A percentile compares a stretch with the other conserved stretches of the same genome.
phyloP scores from a whole-genome alignment of 2,888 invertebrate genomes.

The Lepidochrysops patricia region DNA sequence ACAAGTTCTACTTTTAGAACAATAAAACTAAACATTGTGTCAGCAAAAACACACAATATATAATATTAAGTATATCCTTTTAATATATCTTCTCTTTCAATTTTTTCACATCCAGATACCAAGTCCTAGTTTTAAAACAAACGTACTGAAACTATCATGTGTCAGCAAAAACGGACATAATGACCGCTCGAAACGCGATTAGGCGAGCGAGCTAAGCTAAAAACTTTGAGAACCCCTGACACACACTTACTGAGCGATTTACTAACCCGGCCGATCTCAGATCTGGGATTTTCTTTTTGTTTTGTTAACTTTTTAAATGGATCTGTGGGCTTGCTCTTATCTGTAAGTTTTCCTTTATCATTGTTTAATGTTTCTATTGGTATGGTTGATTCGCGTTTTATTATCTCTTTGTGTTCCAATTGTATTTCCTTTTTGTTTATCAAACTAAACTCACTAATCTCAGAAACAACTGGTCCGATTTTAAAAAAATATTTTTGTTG shows the following conservation, averaged over 20 bases:
- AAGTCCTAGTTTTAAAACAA: background rate
- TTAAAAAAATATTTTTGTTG: too few species aligned
- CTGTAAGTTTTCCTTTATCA: background rate
- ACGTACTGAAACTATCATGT: background rate
- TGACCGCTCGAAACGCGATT: background rate
- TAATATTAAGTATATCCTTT: too few species aligned
- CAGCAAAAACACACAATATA: too few species aligned
- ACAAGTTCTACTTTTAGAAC: too few species aligned
- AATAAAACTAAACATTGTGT: too few species aligned
- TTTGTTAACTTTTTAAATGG: constrained; percentile 12
- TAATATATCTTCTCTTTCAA: too few species aligned
- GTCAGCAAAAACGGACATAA: background rate
- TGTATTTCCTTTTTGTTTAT: too few species aligned
- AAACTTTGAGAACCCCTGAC: background rate
- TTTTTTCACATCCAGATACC: too few species aligned
- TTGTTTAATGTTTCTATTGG: background rate
- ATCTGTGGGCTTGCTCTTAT: background rate
- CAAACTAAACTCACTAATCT: too few species aligned
- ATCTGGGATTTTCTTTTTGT: constrained; percentile 3
- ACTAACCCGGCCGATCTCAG: background rate
- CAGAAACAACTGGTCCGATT: too few species aligned
- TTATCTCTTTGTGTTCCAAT: background rate
- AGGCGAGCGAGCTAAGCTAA: background rate
- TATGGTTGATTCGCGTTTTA: background rate
- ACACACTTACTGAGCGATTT: constrained; percentile 1